Base-by-base conservation (phyloP, 1,140 invertebrate genomes). In the Pseudomyrmex cubaensis region DNA sequence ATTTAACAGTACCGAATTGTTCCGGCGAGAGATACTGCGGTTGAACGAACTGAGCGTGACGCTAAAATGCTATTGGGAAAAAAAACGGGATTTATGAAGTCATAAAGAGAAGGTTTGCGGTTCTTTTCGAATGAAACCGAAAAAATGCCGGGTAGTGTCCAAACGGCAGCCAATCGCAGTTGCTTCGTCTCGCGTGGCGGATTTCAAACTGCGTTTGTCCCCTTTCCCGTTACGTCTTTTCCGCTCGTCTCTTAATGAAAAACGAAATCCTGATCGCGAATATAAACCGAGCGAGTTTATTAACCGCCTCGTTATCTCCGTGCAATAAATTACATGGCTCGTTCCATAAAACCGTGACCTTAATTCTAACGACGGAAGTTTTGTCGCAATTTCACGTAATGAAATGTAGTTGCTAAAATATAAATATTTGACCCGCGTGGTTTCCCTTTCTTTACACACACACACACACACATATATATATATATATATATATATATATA, bases 171-270 rank as follows among this genome's bases (percentile, higher is more conserved):
- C 57, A 48, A 56, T 59, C 63, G 57, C 56, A 17, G 20, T 22
- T 17, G 61, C 66, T 15, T 77, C 75, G 85, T 88, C 78, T 87
- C 85, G 66, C 75, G 82, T 88, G 83, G 84, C 75, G 57, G 75
- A 85, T 88, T 87, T 90, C 89, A 78, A 80, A 67, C 82, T 89
- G 85, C 82, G 85, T 80, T 84, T 87, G 35, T 35, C 35, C 74
- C 80, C 85, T 90, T 87, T 91, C 88, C 90, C 90, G 90, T 92
- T 92, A 92, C 87, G 75, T 82, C 35, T 35, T 35, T 35, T 35
- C 85, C 83, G 72, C 75, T 82, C 83, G 72, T 63, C 74, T 76
- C 35, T 35, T 20, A n/a, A 50, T 61, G 20, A 72, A 50, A 70
- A 72, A 72, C 20, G 13, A 70, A 78, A 80, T 61, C 22, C 44